Base-by-base conservation (phyloP, 2,888 invertebrate species). In the Eupithecia dodoneata region DNA sequence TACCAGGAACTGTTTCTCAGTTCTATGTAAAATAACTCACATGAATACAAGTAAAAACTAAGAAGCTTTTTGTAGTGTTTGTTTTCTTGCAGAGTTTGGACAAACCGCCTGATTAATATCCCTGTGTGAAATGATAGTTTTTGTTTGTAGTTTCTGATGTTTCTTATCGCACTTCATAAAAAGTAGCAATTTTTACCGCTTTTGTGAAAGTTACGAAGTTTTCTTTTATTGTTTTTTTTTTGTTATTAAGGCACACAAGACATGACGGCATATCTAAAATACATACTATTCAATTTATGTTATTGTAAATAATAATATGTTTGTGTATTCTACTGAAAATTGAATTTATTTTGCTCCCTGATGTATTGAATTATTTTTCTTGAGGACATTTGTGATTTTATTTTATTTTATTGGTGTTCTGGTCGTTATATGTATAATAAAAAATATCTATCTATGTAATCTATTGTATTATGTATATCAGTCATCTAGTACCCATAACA, bases 21-120 rank as follows among this genome's bases (percentile, higher is more conserved):
- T 30, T 63, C 1, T 63, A 4, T 42, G 42, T 15, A 66, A 66
- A 66, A 42, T 42, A 6, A 66, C 15, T 66, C 13, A 3, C 13
- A 66, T 42, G 9, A 18, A 59, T 59, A 18, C n/a, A 59, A 73
- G 73, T 70, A 44, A 71, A 73, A 71, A 76, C 65, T 76, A 10
- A 30, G 77, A 81, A 81, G 77, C 75, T 78, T 74, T 78, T 73
- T 78, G 75, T 85, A 88, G 90, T 89, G 88, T 89, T 88, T 86
- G 80, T 63, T 63, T 63, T 81, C 77, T 76, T 65, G 59, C 78
- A 80, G 63, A 75, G 82, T 79, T 82, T 71, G 72, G 81, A 73
- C 59, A 55, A 74, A 83, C 79, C 80, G 78, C 80, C 82, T 85
- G 85, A 88, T 86, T 87, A 87, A 87, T 87, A 85, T 83, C 81